Evolutionary conservation across 2,888 invertebrate genomes (phyloP).

Genomic region (Nephrotoma flavescens): DNA sequence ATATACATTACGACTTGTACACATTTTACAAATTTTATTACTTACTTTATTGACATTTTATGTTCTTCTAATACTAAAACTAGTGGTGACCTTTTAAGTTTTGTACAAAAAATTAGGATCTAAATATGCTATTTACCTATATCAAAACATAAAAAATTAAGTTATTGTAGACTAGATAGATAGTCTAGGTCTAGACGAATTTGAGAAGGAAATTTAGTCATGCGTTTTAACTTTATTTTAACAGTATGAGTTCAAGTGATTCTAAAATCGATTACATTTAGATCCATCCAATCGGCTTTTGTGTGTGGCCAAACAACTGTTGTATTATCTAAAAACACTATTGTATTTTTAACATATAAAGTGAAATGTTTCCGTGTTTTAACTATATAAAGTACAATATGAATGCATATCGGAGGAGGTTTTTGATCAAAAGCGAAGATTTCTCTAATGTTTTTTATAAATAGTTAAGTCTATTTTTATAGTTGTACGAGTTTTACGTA

Average conservation of each 20-base stretch:
- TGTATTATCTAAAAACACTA: not conserved
- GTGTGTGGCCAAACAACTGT: not conserved
- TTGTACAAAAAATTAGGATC: not conserved
- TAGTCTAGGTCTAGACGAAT: not conserved
- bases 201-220: not conserved
- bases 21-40: not conserved
- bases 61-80: not conserved
- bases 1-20: not conserved
- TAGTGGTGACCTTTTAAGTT: not conserved
- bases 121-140: not conserved
- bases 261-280: not conserved
- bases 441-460: not conserved
- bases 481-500: not conserved
- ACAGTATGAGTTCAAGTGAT: not conserved
- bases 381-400: not conserved
- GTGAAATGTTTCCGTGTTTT: not conserved
- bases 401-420: not conserved
- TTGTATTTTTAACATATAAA: not conserved
- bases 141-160: not conserved
- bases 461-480: not conserved
- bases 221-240: not conserved
- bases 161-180: not conserved
- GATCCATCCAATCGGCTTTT: not conserved
- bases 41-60: not conserved
- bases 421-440: not conserved